phyloP scores from a whole-genome alignment of 2,797 vertebrate genomes.

The Danio albolineatus region DNA sequence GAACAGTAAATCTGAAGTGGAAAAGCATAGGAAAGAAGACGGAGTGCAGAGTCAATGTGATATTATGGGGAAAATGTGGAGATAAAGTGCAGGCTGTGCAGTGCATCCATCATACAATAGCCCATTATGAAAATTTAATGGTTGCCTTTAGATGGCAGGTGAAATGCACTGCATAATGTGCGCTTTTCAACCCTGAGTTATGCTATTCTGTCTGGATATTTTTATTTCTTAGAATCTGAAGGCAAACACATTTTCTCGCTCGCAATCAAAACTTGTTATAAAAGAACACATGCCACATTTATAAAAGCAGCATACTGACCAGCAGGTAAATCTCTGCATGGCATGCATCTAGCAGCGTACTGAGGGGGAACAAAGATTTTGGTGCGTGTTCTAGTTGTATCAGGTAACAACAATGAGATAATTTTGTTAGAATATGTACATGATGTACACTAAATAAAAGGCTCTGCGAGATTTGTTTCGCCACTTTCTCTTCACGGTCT shows the following conservation, averaged over 20 bases:
- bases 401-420: too few species aligned
- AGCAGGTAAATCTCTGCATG: neutral
- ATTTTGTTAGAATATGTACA: too few species aligned
- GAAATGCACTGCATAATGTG: slow-evolving; percentile 19
- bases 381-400: too few species aligned
- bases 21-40: slow-evolving; percentile 28
- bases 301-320: too few species aligned
- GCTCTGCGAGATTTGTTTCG: too few species aligned
- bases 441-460: too few species aligned
- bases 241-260: neutral
- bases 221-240: neutral
- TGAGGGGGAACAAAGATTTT: too few species aligned
- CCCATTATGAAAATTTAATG: slow-evolving; percentile 47
- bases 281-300: neutral
- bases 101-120: slow-evolving; percentile 49
- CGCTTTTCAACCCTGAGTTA: slow-evolving; percentile 36
- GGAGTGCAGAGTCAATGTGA: slow-evolving; percentile 15
- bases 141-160: slow-evolving; percentile 18
- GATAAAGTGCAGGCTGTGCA: slow-evolving; percentile 31
- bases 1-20: slow-evolving; percentile 16
- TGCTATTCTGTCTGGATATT: neutral
- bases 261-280: neutral
- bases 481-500: too few species aligned
- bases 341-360: too few species aligned
- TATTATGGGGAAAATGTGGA: neutral